Percentiles rank a stretch among this genome's conserved stretches.
phyloP scores from a whole-genome alignment of 2,888 invertebrate species.

The Cryptocheilus praepositus region DNA sequence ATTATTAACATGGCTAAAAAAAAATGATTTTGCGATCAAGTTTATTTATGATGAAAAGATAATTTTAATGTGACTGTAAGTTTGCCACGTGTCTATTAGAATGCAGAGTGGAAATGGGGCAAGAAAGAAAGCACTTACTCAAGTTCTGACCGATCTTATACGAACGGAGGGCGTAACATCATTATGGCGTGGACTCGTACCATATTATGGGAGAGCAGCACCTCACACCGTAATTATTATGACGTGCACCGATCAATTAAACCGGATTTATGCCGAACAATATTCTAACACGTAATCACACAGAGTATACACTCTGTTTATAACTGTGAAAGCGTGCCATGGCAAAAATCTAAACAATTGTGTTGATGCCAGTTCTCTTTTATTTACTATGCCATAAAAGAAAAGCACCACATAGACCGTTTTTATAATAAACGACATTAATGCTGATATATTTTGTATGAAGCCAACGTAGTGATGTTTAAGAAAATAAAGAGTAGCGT shows the following conservation, averaged over 20 bases:
- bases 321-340: no score
- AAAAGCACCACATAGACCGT: no score
- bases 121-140: conserved; percentile 5
- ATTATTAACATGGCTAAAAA: no score
- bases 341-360: no score
- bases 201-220: conserved; percentile 47
- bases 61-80: no score
- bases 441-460: no score
- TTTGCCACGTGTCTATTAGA: conserved; percentile 9
- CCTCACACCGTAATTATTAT: conserved; percentile 48
- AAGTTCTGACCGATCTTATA: conserved; percentile 64
- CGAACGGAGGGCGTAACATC: conserved; percentile 81
- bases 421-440: no score
- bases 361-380: no score
- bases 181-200: conserved; percentile 81
- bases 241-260: conserved; percentile 44
- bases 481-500: no score
- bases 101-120: conserved; percentile 37
- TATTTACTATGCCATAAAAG: no score
- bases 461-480: no score
- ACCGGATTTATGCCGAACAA: conserved; percentile 22
- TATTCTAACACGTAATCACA: conserved; percentile 13
- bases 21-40: no score
- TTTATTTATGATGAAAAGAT: neutral
- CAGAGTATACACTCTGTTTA: conserved; percentile 21